Conservation (phyloP, 2,113 vertebrate genomes). For the Erythrocercus mccallii region DNA sequence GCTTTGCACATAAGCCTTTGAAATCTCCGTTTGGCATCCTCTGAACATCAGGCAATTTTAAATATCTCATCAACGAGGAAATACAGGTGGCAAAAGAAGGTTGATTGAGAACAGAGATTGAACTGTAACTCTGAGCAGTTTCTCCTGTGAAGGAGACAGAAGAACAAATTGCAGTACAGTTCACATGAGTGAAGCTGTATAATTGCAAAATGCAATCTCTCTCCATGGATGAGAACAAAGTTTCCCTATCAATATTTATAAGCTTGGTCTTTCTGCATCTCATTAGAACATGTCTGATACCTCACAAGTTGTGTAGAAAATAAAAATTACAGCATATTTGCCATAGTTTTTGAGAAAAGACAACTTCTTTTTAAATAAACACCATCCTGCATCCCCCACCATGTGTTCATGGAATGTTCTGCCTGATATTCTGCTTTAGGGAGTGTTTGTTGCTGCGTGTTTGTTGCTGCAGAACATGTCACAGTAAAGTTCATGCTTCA, state of each 20-base stretch:
- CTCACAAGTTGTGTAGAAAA: constrained; percentile 4
- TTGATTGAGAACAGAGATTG: constrained; percentile 39
- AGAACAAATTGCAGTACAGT: constrained; percentile 48
- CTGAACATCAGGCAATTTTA: not conserved
- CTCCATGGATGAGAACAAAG: not conserved
- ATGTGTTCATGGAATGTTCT: not conserved
- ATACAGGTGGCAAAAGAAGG: not conserved
- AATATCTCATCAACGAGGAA: constrained; percentile 18
- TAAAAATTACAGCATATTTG: constrained; percentile 14
- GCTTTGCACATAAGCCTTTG: not conserved
- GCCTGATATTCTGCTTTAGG: constrained; percentile 25
- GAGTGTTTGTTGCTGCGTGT: not conserved
- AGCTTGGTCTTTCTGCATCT: constrained; percentile 30
- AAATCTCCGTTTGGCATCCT: not conserved
- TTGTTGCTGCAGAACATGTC: not conserved
- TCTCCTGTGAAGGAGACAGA: constrained; percentile 16
- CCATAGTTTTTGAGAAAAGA: not conserved
- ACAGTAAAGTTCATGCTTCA: not conserved
- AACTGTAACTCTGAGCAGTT: constrained; percentile 26
- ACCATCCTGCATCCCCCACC: not conserved
- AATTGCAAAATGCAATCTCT: constrained; percentile 34
- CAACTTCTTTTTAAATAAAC: constrained; percentile 17
- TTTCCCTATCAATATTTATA: constrained; percentile 58
- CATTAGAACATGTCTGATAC: constrained; percentile 18
- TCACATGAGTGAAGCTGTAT: constrained; percentile 38